phyloP scores from a whole-genome alignment of 2,797 vertebrate genomes.

The Phoeniculus purpureus region DNA sequence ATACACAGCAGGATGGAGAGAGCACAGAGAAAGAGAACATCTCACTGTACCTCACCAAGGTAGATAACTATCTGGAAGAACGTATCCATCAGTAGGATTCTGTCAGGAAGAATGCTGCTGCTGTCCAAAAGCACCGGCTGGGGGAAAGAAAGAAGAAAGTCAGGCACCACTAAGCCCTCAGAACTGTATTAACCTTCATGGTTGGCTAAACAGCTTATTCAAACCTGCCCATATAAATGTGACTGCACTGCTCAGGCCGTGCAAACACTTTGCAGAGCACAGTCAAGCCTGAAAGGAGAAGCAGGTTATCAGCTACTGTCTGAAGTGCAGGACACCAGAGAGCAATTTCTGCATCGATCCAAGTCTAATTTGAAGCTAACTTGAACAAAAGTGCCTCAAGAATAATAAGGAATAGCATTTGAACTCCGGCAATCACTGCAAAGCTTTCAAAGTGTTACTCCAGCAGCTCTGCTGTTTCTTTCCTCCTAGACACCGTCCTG shows the following conservation, averaged over 20 bases:
- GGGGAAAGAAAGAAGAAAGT: not conserved
- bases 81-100: slow-evolving; percentile 96
- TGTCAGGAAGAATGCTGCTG: slow-evolving; percentile 95
- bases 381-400: not conserved
- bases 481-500: not conserved
- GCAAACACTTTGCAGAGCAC: fast-evolving
- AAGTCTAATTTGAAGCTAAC: not conserved
- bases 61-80: slow-evolving; percentile 99
- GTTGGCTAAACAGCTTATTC: not conserved
- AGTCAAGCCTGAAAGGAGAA: not conserved
- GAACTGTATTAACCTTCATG: not conserved
- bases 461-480: not conserved
- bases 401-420: not conserved
- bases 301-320: not conserved
- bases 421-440: not conserved
- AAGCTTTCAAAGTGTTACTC: not conserved
- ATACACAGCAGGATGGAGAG: not conserved
- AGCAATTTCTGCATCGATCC: not conserved
- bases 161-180: not conserved
- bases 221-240: fast-evolving
- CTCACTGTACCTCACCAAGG: slow-evolving; percentile 90
- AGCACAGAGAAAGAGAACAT: not conserved
- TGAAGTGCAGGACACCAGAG: fast-evolving
- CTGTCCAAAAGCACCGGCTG: slow-evolving; percentile 97
- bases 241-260: not conserved